These are phyloP conservation scores for cattle (Bos taurus) DNA, from an alignment of 2,113 vertebrate genomes.

Conservation along the genomic window DNA sequence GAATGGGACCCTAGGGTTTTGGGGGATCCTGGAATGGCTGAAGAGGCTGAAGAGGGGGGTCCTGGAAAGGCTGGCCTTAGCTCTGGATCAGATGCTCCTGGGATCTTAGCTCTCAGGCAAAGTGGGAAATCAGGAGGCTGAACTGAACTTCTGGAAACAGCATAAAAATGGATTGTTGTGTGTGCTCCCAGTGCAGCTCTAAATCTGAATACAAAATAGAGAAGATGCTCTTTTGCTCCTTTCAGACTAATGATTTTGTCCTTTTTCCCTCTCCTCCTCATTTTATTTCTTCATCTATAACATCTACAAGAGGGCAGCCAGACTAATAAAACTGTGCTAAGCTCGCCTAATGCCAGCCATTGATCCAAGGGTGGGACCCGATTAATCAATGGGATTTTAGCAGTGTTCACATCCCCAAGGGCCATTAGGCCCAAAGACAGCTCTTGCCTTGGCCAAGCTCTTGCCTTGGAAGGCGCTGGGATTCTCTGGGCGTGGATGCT, in stretches of 20 bases:
- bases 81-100: neutral
- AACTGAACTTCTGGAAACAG: slow-evolving; percentile 55
- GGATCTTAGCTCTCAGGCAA: neutral
- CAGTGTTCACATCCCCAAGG: neutral
- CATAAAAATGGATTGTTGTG: slow-evolving; percentile 44
- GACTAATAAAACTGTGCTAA: slow-evolving; percentile 48
- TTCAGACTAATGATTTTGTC: slow-evolving; percentile 69
- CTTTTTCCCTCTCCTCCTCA: slow-evolving; percentile 57
- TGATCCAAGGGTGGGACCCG: slow-evolving; percentile 64
- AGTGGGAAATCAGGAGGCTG: slow-evolving; percentile 44
- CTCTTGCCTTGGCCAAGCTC: neutral
- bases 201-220: slow-evolving; percentile 66
- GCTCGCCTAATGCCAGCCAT: slow-evolving; percentile 57
- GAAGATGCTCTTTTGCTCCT: slow-evolving; percentile 64
- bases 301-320: slow-evolving; percentile 50
- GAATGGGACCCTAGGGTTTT: slow-evolving; percentile 30
- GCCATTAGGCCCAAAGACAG: neutral
- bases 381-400: slow-evolving; percentile 61
- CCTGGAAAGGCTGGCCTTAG: neutral
- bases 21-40: slow-evolving; percentile 5
- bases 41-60: neutral
- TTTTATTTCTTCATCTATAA: slow-evolving; percentile 71
- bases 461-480: neutral
- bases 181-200: neutral
- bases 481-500: neutral